Percentiles rank a stretch among this genome's conserved stretches.
Conservation (phyloP, 2,797 vertebrate species). For the Malurus splendens region DNA sequence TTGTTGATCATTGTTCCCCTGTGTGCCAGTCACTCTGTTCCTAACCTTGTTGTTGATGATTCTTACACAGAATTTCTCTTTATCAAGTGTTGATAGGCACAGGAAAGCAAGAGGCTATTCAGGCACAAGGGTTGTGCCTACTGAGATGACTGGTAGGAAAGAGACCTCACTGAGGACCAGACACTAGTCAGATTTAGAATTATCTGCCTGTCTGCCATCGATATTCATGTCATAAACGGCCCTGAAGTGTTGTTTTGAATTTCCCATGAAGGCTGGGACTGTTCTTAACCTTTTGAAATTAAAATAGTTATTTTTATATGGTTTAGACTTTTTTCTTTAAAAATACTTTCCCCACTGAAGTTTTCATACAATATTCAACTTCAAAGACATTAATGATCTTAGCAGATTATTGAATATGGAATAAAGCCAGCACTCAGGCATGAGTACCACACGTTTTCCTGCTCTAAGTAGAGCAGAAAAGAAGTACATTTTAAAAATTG, state of each 20-base stretch:
- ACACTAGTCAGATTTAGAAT: neutral
- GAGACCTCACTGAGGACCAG: neutral
- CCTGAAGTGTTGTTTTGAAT: neutral
- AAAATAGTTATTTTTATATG: neutral
- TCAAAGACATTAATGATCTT: conserved; percentile 51
- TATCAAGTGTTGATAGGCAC: neutral
- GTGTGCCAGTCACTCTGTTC: neutral
- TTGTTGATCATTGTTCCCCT: rapidly evolving
- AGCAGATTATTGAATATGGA: conserved; percentile 68
- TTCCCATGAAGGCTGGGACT: neutral
- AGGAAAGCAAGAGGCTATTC: neutral
- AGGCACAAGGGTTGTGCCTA: neutral
- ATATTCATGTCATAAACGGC: neutral
- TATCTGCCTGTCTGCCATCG: neutral
- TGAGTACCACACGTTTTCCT: conserved; percentile 43
- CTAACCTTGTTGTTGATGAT: neutral
- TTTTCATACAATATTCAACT: neutral
- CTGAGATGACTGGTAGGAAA: neutral
- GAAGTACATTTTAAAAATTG: neutral
- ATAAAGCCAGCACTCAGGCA: conserved; percentile 37
- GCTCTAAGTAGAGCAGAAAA: conserved; percentile 17
- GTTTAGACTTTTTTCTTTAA: neutral
- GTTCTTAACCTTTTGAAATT: neutral
- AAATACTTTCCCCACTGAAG: neutral
- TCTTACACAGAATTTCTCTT: neutral